phyloP scores from a whole-genome alignment of 2,797 vertebrate species.

The Alauda arvensis region DNA sequence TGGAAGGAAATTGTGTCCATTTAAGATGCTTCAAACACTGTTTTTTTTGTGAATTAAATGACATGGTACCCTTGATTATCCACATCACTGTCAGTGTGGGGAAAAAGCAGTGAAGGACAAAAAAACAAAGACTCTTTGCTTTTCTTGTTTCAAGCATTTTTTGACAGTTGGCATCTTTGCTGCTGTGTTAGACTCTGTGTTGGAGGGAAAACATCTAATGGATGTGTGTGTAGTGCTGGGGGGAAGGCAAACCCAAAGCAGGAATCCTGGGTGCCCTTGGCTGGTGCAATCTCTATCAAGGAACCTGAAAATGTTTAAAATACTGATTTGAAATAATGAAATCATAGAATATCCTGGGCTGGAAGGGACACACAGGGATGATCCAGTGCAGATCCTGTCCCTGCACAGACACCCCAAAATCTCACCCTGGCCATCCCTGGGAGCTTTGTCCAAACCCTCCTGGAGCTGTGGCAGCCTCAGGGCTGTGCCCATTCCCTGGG shows the following conservation, averaged over 20 bases:
- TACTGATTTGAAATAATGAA: not conserved
- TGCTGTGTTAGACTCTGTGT: not conserved
- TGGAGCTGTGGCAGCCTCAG: not conserved
- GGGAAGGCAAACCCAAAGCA: not conserved
- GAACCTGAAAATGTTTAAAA: not conserved
- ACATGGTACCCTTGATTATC: not conserved
- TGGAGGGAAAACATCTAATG: not conserved
- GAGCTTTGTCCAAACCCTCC: accelerated
- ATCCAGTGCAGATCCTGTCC: not conserved
- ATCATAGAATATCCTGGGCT: not conserved
- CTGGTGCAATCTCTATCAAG: not conserved
- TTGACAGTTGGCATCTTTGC: not conserved
- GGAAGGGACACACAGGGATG: not conserved
- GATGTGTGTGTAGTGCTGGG: not conserved
- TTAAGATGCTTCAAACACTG: not conserved
- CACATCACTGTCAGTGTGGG: not conserved
- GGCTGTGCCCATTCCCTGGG: not conserved
- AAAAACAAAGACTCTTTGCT: accelerated
- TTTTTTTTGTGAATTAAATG: not conserved
- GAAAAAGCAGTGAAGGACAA: not conserved
- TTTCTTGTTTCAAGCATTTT: not conserved
- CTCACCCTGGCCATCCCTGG: not conserved
- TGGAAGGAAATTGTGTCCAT: not conserved
- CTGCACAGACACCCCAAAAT: not conserved
- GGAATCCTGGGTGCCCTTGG: not conserved